phyloP scores from a whole-genome alignment of 2,113 vertebrate species.

The Pleuronectes platessa region DNA sequence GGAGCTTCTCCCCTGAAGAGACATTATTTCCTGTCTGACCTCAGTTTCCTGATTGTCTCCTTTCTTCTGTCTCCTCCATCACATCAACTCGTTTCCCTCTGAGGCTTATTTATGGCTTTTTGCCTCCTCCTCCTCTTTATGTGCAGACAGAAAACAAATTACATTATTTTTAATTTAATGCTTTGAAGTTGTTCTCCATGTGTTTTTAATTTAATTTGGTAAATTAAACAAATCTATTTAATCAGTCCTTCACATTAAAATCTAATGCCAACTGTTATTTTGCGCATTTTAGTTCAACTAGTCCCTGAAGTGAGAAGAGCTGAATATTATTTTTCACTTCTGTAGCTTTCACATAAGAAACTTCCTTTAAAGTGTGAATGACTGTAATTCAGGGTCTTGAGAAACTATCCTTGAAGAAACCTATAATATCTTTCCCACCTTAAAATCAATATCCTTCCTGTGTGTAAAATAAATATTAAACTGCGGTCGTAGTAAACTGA shows the following conservation, averaged over 20 bases:
- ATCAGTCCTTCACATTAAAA: not conserved
- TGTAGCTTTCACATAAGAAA: too few relatives aligned
- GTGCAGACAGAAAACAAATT: not conserved
- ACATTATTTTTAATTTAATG: too few relatives aligned
- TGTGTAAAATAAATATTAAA: not conserved
- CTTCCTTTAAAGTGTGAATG: too few relatives aligned
- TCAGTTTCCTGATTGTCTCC: not conserved
- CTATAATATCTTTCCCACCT: too few relatives aligned
- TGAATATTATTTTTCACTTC: too few relatives aligned
- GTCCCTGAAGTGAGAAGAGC: too few relatives aligned
- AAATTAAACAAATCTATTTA: not conserved
- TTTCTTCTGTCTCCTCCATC: not conserved
- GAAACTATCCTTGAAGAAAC: not conserved
- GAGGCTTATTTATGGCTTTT: not conserved
- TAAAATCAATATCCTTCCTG: too few relatives aligned
- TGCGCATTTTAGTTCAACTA: too few relatives aligned
- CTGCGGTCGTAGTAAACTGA: too few relatives aligned
- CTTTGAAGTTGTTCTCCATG: not conserved
- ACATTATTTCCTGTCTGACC: slow-evolving; percentile 39
- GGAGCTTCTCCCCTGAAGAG: slow-evolving; percentile 16
- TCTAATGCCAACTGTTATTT: too few relatives aligned
- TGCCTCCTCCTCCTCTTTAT: slow-evolving; percentile 2
- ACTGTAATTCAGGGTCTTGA: too few relatives aligned
- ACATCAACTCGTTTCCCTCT: not conserved
- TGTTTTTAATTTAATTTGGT: not conserved